phyloP scores from a whole-genome alignment of 2,113 vertebrate genomes.

The Noctilio leporinus region DNA sequence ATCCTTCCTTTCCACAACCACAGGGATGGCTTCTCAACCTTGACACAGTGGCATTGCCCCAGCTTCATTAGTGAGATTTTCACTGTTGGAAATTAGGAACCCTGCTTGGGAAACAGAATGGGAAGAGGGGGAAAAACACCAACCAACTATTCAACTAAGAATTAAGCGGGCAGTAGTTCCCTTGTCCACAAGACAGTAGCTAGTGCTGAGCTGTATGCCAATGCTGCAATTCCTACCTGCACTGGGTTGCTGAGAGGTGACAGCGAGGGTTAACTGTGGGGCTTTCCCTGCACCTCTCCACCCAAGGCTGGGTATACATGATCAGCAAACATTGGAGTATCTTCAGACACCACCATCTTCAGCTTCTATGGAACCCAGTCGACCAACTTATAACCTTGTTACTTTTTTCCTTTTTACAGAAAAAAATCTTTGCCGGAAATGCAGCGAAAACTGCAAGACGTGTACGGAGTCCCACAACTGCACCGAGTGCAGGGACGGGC shows the following conservation, averaged over 20 bases:
- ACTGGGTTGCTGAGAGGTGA: neutral
- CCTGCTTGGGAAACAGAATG: neutral
- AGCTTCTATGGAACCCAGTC: slow-evolving; percentile 27
- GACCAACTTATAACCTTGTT: neutral
- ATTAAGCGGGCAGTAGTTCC: neutral
- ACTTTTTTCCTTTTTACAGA: slow-evolving; percentile 77
- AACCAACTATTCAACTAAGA: neutral
- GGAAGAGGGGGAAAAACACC: neutral
- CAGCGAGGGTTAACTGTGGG: neutral
- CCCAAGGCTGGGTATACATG: neutral
- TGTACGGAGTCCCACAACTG: slow-evolving; percentile 89
- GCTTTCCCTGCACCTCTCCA: neutral
- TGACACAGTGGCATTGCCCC: neutral
- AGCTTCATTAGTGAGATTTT: neutral
- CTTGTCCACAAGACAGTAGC: neutral
- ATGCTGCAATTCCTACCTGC: neutral
- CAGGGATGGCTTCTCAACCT: neutral
- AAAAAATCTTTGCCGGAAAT: slow-evolving; percentile 90
- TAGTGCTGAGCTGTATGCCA: neutral
- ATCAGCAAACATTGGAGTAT: neutral
- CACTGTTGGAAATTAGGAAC: neutral
- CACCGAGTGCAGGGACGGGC: slow-evolving; percentile 92
- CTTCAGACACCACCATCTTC: too few relatives aligned
- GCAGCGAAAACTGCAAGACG: slow-evolving; percentile 92
- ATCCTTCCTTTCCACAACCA: neutral